Evolutionary conservation across 2,797 vertebrate species (phyloP).

Genomic region (Poeciliopsis infans): DNA sequence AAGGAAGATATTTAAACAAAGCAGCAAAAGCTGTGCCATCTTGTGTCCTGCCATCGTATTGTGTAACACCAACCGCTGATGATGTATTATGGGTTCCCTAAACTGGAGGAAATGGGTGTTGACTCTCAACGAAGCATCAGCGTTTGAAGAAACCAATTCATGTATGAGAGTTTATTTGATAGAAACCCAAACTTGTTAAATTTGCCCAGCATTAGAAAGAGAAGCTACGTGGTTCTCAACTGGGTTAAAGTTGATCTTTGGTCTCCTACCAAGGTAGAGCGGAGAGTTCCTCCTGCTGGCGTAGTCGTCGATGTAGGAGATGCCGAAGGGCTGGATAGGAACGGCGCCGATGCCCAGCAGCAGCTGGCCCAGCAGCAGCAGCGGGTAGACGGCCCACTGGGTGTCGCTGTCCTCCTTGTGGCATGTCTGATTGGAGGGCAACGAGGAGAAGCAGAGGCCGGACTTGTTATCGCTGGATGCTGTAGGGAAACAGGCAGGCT

Average conservation of each 20-base stretch:
- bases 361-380: slow-evolving; percentile 88
- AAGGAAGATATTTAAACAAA: too few species aligned
- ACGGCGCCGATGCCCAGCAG: slow-evolving; percentile 88
- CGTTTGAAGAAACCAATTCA: too few species aligned
- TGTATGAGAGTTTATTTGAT: too few species aligned
- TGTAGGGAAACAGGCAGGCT: slow-evolving; percentile 37
- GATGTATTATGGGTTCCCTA: too few species aligned
- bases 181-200: neutral
- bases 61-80: too few species aligned
- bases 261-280: slow-evolving; percentile 87
- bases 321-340: slow-evolving; percentile 95
- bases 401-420: slow-evolving; percentile 9
- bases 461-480: slow-evolving; percentile 60
- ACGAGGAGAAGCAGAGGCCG: slow-evolving; percentile 61
- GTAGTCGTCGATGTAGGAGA: slow-evolving; percentile 95
- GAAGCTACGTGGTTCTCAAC: neutral
- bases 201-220: neutral
- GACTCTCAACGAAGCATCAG: too few species aligned
- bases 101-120: too few species aligned
- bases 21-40: too few species aligned
- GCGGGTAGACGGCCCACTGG: slow-evolving; percentile 76
- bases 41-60: too few species aligned
- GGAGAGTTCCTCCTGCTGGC: slow-evolving; percentile 90
- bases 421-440: slow-evolving; percentile 69
- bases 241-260: neutral